A percentile compares a stretch with the other conserved stretches of the same genome.
phyloP scores from a whole-genome alignment of 2,113 vertebrate genomes.

The Polypterus senegalus region DNA sequence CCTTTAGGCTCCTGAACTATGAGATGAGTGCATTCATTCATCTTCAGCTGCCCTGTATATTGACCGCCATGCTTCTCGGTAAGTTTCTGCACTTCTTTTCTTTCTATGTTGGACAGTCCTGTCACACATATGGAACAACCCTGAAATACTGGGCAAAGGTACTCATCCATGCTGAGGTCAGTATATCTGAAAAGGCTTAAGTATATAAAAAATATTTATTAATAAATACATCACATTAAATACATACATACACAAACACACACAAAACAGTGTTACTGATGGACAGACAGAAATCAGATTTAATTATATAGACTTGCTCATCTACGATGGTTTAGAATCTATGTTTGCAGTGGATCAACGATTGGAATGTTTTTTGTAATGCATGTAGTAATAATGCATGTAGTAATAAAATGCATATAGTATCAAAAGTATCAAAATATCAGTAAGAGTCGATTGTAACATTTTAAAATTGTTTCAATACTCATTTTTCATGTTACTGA shows the following conservation, averaged over 20 bases:
- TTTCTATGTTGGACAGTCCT: slow-evolving; percentile 64
- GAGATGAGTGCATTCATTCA: slow-evolving; percentile 95
- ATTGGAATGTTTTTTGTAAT: no score
- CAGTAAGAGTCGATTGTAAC: no score
- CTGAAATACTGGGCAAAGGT: slow-evolving; percentile 70
- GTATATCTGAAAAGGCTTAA: slow-evolving; percentile 66
- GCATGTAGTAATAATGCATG: no score
- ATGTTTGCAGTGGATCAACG: no score
- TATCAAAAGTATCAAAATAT: no score
- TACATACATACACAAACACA: slow-evolving; percentile 2
- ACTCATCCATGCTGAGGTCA: slow-evolving; percentile 64
- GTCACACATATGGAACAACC: slow-evolving; percentile 89
- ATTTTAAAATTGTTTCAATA: no score
- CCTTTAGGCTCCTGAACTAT: slow-evolving; percentile 86
- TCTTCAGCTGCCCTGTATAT: slow-evolving; percentile 83
- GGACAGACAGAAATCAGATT: no score
- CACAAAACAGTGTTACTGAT: no score
- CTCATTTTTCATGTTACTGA: no score
- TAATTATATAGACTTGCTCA: no score
- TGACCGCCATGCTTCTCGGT: slow-evolving; percentile 69
- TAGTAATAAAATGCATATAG: no score
- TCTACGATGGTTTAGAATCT: no score
- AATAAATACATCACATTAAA: background rate
- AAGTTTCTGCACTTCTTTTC: slow-evolving; percentile 78
- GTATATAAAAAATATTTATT: slow-evolving; percentile 3